Evolutionary conservation across 2,797 vertebrate species (phyloP), one percentile per base, ranked within the genome.

Genomic region (Cyclura pinguis): DNA sequence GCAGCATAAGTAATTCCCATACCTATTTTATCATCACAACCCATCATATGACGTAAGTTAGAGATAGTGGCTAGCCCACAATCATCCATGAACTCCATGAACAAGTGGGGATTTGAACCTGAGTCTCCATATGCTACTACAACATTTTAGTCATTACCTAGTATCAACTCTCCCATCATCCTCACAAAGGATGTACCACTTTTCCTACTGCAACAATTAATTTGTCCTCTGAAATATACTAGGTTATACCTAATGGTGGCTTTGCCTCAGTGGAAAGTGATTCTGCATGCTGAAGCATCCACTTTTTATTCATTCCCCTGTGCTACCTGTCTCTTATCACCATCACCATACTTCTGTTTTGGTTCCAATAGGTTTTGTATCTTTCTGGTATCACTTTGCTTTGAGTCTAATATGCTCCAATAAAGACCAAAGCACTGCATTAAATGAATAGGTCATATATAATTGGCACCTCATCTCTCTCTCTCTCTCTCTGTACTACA

Each of bases 381-480:
- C 29, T 80, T 42, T 7, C 42, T 57, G 42, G 42, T 47, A 47
- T 42, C 55, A 86, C 59, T 22, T n/a, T 78, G 86, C 64, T 78
- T 16, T 0, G 42, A 47, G 57, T 29, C 52, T 38, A 38, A 38
- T 74, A 76, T n/a, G 74, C 18, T 78, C 38, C 57, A 62, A n/a
- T 87, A 62, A 78, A 87, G 32, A 12, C 55, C 59, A 86, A 62
- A 62, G 52, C 85, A 86, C 16, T 77, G 55, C 47, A 72, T 22
- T 6, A 52, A 73, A 73, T 72, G n/a, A 52, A 55, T 84, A 47
- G 47, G 22, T 6, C 42, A 24, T 62, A 62, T 35, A 13, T 47
- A 84, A 84, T 64, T 18, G 35, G 82, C 27, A 24, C 82, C 38
- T 84, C 59, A 24, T 64, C 62, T 32, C 35, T 29, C 38, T 84